Evolutionary conservation across 2,797 vertebrate species (phyloP).

Genomic region (Melanogrammus aeglefinus): DNA sequence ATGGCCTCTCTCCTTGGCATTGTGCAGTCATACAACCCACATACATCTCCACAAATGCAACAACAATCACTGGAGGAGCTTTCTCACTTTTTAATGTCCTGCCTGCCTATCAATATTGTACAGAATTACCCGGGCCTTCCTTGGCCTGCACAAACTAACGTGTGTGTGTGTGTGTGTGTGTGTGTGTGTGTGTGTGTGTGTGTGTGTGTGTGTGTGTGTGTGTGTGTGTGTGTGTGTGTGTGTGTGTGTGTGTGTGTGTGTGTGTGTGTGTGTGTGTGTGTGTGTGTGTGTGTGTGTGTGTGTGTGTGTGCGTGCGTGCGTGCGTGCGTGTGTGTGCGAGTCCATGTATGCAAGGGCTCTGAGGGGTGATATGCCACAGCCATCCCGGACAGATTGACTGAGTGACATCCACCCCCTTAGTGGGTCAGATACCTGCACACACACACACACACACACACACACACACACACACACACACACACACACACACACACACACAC

Average conservation of each 20-base stretch:
- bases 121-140: constrained; percentile 7
- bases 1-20: background rate
- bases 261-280: background rate
- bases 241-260: background rate
- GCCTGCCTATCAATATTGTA: background rate
- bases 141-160: constrained; percentile 4
- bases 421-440: constrained; percentile 48
- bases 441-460: constrained; percentile 12
- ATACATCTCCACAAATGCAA: background rate
- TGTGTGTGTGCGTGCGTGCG: background rate
- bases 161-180: background rate
- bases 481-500: constrained; percentile 25
- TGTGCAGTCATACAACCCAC: background rate
- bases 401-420: constrained; percentile 63
- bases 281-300: too few species aligned
- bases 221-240: too few species aligned
- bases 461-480: constrained; percentile 18
- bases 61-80: background rate
- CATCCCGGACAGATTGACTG: constrained; percentile 45
- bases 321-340: background rate
- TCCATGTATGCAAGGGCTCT: background rate
- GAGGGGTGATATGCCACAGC: background rate
- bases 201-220: background rate
- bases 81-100: background rate
- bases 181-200: background rate